Evolutionary conservation across 2,888 invertebrate genomes (phyloP).

Genomic region (Heliconius aoede): DNA sequence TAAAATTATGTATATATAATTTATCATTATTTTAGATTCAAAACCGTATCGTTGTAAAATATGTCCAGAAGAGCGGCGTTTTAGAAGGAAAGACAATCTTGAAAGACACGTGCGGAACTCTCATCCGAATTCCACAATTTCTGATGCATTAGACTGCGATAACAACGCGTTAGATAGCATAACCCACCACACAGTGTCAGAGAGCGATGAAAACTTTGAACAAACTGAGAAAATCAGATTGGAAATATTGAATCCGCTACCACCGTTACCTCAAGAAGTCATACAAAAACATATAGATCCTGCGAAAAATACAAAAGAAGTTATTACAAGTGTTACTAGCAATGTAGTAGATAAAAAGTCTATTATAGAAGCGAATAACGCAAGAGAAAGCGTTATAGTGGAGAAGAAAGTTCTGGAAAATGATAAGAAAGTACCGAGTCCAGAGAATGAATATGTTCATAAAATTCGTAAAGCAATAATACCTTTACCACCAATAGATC

Average conservation of each 20-base stretch:
- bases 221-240: slow-evolving; percentile 66
- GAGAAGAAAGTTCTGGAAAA: slow-evolving; percentile 57
- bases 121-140: slow-evolving; percentile 82
- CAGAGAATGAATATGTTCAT: slow-evolving; percentile 66
- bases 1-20: not conserved
- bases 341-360: slow-evolving; percentile 65
- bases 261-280: slow-evolving; percentile 67
- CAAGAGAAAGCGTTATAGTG: slow-evolving; percentile 77
- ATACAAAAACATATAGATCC: slow-evolving; percentile 65
- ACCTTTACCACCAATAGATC: slow-evolving; percentile 72
- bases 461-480: slow-evolving; percentile 75
- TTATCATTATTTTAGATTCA: slow-evolving; percentile 74
- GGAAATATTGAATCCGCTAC: slow-evolving; percentile 68
- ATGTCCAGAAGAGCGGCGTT: slow-evolving; percentile 85
- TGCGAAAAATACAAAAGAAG: slow-evolving; percentile 18
- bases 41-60: slow-evolving; percentile 88
- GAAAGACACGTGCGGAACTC: slow-evolving; percentile 90
- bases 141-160: slow-evolving; percentile 69
- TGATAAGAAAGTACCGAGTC: slow-evolving; percentile 56
- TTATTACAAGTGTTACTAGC: slow-evolving; percentile 18
- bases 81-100: slow-evolving; percentile 90
- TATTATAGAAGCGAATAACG: slow-evolving; percentile 76
- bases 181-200: not conserved
- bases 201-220: slow-evolving; percentile 51
- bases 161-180: slow-evolving; percentile 61